These are phyloP conservation scores for Plebejus melissa DNA, from an alignment of 2,888 invertebrate genomes.

Conservation along the genomic window DNA sequence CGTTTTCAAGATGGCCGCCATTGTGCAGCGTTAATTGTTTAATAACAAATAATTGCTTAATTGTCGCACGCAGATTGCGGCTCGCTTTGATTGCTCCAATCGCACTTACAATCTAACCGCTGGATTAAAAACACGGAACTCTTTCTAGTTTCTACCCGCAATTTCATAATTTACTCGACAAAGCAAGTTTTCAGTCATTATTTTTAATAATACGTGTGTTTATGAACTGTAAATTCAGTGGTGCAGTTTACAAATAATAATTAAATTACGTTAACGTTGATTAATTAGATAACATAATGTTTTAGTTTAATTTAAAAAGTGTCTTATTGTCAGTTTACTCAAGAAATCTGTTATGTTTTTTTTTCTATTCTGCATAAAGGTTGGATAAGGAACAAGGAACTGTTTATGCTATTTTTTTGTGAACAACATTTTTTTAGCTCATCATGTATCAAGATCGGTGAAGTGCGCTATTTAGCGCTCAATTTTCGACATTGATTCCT, in stretches of 20 bases:
- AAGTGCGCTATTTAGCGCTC: background rate
- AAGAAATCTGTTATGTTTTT: background rate
- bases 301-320: background rate
- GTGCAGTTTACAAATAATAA: background rate
- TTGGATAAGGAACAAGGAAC: no score
- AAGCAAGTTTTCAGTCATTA: slow-evolving; percentile 27
- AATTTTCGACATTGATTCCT: background rate
- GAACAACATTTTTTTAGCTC: no score
- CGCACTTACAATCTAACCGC: slow-evolving; percentile 32
- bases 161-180: slow-evolving; percentile 29
- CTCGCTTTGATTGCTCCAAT: slow-evolving; percentile 39
- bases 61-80: slow-evolving; percentile 36
- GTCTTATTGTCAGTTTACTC: background rate
- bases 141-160: slow-evolving; percentile 18
- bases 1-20: slow-evolving; percentile 16
- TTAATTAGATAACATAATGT: background rate
- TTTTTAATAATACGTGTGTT: background rate
- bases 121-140: slow-evolving; percentile 25
- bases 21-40: slow-evolving; percentile 35
- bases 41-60: slow-evolving; percentile 39
- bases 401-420: no score
- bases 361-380: no score
- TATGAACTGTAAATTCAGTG: background rate
- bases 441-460: background rate
- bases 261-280: background rate